Evolutionary conservation across 2,888 invertebrate genomes (phyloP).

Genomic region (Balanococcus diminutus): DNA sequence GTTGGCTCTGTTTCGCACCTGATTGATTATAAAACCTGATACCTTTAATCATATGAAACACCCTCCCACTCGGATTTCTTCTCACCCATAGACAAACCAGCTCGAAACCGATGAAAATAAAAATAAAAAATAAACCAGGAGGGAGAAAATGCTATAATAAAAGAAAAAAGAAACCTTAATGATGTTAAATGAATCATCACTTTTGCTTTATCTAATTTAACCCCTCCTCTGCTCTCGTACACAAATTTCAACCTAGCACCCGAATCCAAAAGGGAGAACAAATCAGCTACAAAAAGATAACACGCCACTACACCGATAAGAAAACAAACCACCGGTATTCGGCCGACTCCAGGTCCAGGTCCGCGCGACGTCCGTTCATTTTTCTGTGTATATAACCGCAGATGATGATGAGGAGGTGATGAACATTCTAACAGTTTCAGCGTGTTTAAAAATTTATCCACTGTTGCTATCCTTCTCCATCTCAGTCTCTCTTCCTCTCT

Average conservation of each 20-base stretch:
- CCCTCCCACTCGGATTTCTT: neutral
- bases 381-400: constrained; percentile 13
- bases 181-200: constrained; percentile 36
- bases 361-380: neutral
- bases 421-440: constrained; percentile 49
- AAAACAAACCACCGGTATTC: constrained; percentile 25
- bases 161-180: constrained; percentile 6
- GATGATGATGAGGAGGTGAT: too few relatives aligned
- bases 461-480: too few relatives aligned
- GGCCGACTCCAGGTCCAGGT: neutral
- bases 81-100: neutral
- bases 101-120: neutral
- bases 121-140: neutral
- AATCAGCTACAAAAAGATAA: constrained; percentile 21
- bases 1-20: neutral
- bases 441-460: constrained; percentile 8
- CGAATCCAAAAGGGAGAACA: neutral
- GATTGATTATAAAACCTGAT: neutral
- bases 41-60: neutral
- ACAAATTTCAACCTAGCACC: neutral
- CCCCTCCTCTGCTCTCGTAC: too few relatives aligned
- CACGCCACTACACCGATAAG: constrained; percentile 4
- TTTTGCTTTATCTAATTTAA: constrained; percentile 41
- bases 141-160: neutral
- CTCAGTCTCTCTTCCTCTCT: neutral